Evolutionary conservation across 2,113 vertebrate genomes (phyloP).

Genomic region (Isurus oxyrinchus): DNA sequence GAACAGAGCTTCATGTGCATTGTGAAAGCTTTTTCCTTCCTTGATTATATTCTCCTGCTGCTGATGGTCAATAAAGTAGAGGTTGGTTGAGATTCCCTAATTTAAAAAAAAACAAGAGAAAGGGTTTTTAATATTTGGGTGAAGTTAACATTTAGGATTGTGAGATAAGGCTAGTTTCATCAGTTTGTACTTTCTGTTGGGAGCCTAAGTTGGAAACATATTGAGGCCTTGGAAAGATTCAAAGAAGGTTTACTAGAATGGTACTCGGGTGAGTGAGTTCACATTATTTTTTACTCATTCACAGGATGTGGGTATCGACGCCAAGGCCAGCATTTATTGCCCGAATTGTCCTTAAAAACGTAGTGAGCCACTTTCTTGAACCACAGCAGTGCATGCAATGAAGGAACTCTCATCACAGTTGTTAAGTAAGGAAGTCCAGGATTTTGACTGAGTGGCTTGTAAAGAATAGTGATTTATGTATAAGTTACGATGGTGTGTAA

Average conservation of each 20-base stretch:
- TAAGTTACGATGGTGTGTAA: background rate
- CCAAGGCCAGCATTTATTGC: background rate
- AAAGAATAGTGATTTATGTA: background rate
- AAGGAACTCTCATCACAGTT: background rate
- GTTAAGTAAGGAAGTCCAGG: background rate
- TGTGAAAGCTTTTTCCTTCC: slow-evolving; percentile 45
- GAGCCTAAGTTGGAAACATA: too few species aligned
- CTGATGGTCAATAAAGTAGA: slow-evolving; percentile 45
- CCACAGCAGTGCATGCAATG: background rate
- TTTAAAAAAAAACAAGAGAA: background rate
- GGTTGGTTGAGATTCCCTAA: slow-evolving; percentile 42
- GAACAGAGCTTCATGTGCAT: slow-evolving; percentile 43
- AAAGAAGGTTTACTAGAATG: background rate
- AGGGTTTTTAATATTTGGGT: background rate
- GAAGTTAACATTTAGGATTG: background rate
- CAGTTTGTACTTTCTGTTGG: background rate
- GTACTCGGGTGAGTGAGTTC: background rate
- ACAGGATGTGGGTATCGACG: background rate
- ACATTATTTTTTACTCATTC: background rate
- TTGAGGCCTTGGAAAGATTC: background rate
- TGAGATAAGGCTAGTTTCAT: background rate
- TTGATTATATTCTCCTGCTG: slow-evolving; percentile 40
- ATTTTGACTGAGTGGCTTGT: background rate
- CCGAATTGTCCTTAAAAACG: background rate
- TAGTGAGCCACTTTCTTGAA: background rate